Base-by-base conservation (phyloP, 35 echinoderm and acorn worm genomes). In the Amphiura filiformis region DNA sequence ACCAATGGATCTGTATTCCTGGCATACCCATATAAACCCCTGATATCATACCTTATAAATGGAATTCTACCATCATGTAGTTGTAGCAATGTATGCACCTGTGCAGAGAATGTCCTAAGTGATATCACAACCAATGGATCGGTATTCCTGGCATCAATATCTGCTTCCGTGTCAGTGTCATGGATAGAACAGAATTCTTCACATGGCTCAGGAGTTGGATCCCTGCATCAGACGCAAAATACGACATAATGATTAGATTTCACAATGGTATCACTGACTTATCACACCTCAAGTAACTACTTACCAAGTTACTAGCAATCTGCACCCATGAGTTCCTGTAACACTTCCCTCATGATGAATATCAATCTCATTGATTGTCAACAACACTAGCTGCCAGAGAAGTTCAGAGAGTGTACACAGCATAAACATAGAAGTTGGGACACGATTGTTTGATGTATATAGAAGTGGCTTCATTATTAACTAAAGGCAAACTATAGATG, bases 1-100 rank as follows among this genome's bases (percentile, higher is more conserved):
- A n/a, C n/a, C n/a, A n/a, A n/a, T n/a, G n/a, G n/a, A n/a, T n/a
- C n/a, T n/a, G n/a, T n/a, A n/a, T n/a, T n/a, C n/a, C n/a, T n/a
- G n/a, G n/a, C n/a, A n/a, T n/a, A n/a, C n/a, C n/a, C n/a, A n/a
- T n/a, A n/a, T n/a, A n/a, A n/a, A n/a, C n/a, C n/a, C n/a, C n/a
- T n/a, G n/a, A n/a, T n/a, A n/a, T n/a, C n/a, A 87, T 81, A 98
- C 96, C 96, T n/a, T 98, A 47, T 47, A 94, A n/a, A 87, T 12
- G 96, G 90, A 11, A 98, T 86, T 28, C 86, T 78, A 17, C 96
- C 96, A 88, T 90, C 75, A 37, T 98, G 96, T 23, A 98, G 84
- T 26, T 94, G 85, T 0, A 98, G 87, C 36, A 98, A 83, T 1
- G 93, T n/a, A 23, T 89, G 82, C 36, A 98, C 90, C n/a, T 98